Evolutionary conservation across 2,113 vertebrate species (phyloP).

Genomic region (Dipodomys stephensi): DNA sequence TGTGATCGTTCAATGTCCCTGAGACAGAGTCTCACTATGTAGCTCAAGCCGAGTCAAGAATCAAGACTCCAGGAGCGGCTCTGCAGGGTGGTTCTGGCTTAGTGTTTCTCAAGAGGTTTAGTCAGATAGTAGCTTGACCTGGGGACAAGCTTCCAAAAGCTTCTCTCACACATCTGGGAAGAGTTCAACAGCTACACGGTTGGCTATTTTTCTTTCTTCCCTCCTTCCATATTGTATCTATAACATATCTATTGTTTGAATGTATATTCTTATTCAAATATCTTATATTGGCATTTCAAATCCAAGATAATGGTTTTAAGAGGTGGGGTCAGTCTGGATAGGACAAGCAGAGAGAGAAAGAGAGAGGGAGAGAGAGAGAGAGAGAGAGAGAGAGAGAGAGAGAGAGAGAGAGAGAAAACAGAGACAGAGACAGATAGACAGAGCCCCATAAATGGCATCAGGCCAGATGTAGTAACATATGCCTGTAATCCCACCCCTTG

Average conservation of each 20-base stretch:
- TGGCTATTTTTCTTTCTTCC: neutral
- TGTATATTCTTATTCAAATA: neutral
- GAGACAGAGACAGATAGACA: neutral
- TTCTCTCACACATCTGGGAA: neutral
- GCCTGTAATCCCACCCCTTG: neutral
- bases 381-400: too few species aligned
- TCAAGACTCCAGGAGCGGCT: neutral
- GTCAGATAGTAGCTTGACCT: neutral
- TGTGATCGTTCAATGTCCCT: neutral
- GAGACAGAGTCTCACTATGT: neutral
- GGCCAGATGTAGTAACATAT: neutral
- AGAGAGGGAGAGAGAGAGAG: too few species aligned
- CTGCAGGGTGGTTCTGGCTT: neutral
- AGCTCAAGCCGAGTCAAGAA: too few species aligned
- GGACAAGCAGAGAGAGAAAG: neutral
- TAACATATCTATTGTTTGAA: neutral
- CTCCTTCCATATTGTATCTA: too few species aligned
- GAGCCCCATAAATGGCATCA: neutral
- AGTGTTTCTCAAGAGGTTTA: neutral
- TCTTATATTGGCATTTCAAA: neutral
- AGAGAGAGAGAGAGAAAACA: too few species aligned
- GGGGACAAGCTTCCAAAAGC: neutral
- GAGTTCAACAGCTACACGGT: neutral
- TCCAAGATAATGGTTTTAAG: neutral
- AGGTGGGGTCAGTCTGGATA: neutral